phyloP scores from a whole-genome alignment of 1,140 invertebrate species.

The Vanessa tameamea region DNA sequence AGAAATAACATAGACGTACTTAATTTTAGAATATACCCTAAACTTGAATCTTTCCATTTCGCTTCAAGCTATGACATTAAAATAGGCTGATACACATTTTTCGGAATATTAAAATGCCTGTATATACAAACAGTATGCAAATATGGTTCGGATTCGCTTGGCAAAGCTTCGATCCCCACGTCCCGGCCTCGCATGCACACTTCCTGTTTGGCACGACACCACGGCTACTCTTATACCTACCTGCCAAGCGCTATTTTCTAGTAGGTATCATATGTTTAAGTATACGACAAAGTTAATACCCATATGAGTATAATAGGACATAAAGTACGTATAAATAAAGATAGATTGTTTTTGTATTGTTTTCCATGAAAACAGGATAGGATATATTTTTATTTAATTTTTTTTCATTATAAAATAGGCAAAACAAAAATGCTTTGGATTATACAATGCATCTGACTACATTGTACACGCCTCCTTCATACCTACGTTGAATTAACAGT shows the following conservation, averaged over 20 bases:
- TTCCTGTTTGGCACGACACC: constrained; percentile 78
- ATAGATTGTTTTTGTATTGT: not conserved
- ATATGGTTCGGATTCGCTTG: constrained; percentile 56
- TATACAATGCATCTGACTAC: too few species aligned
- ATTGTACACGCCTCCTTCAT: too few species aligned
- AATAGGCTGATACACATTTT: constrained; percentile 15
- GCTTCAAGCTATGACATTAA: not conserved
- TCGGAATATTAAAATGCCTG: constrained; percentile 22
- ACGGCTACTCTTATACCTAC: constrained; percentile 65
- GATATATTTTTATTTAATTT: too few species aligned
- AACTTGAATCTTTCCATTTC: constrained; percentile 1
- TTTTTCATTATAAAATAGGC: too few species aligned
- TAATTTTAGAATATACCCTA: not conserved
- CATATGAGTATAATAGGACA: not conserved
- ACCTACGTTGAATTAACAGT: too few species aligned
- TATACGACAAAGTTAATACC: constrained; percentile 14
- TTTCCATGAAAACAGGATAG: not conserved
- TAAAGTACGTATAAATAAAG: too few species aligned
- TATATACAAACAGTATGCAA: constrained; percentile 37
- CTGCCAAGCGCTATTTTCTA: constrained; percentile 50
- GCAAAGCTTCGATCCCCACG: constrained; percentile 67
- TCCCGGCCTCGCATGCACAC: constrained; percentile 65
- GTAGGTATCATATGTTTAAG: constrained; percentile 19
- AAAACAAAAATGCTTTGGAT: too few species aligned
- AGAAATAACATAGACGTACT: not conserved